Evolutionary conservation across 2,113 vertebrate species (phyloP), one percentile per base, ranked within the genome.

Genomic region (Hymenochirus boettgeri): DNA sequence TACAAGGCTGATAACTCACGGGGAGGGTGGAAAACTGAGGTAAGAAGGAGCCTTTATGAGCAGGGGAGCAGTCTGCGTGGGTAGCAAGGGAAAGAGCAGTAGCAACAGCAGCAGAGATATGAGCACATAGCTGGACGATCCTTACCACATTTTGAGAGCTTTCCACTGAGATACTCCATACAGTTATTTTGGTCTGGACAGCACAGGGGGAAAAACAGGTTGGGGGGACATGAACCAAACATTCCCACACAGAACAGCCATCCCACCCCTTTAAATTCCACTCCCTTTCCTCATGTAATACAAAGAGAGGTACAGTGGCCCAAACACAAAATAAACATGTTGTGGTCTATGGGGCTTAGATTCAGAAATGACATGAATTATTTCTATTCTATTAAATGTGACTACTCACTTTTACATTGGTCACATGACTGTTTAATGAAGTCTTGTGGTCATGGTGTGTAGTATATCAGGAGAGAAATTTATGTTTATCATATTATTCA

Each of bases 121-220:
- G 25, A 59, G 56, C 51, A 65, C 57, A 19, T 50, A 72, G 65
- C 65, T 53, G 56, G 33, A 69, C 56, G 76, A 46, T 73, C 88
- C 95, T 96, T 97, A 96, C 95, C 93, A 89, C 91, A 89, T 80
- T 91, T 97, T 85, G 88, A 91, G 87, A 92, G 81, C 89, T 91
- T 93, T 88, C 90, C 87, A 86, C 91, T 88, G 86, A 89, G 86
- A 86, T 85, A 85, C 71, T 81, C 89, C 86, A 90, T 83, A 90
- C 89, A 90, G 86, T 90, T 88, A 86, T 86, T 89, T 80, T 85
- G 84, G 89, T 90, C 89, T 90, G 82, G 78, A 88, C 86, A 79
- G 82, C 69, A 86, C 81, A 85, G 78, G 4, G 81, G 85, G 82
- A 88, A 53, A 69, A 69, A 29, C 80, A 70, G 81, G 79, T 79